Evolutionary conservation across 1,140 invertebrate species (phyloP), one percentile per base, ranked within the genome.

Genomic region (Ceratina australensis): DNA sequence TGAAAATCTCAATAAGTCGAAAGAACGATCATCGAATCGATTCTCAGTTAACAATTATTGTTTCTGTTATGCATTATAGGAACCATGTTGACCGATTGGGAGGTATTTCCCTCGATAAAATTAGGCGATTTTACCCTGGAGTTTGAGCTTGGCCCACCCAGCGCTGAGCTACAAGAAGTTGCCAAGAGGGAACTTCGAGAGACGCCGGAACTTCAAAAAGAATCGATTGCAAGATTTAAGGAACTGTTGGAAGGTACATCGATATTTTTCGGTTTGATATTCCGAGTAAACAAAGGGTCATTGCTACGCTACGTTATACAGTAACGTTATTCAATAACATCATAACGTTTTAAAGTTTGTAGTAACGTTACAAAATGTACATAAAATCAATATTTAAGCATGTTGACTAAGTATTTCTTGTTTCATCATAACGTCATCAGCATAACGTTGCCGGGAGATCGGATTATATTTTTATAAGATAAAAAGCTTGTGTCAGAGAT

Each of bases 151-250:
- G 94, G 94, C 0, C 93, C 94, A 22, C 93, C 95, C 0, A 86
- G 88, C 12, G 88, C 93, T 5, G 94, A 95, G 63, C 89, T 95
- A 12, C 91, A 93, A 81, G 95, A 96, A 88, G 93, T 96, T n/a
- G 96, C 96, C 0, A 91, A 91, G 16, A 94, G 93, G 67, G 96
- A 97, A 85, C 92, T 97, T 0, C 90, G 96, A 1, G 96, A 97
- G 88, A 93, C 94, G 0, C 94, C 95, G 0, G 96, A 97, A 56
- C 80, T 94, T 1, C 91, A 94, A 20, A 93, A 94, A 80, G 92
- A 95, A 65, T 94, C 94, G n/a, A 86, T 95, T 0, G 91, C 92
- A 47, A 93, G 95, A 82, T 90, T 97, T 0, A 94, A 92, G 76
- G 94, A 94, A 81, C 89, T 97, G 33, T 89, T 97, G 8, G 93